Evolutionary conservation across 2,797 vertebrate genomes (phyloP).

Genomic region (Myotis planiceps): DNA sequence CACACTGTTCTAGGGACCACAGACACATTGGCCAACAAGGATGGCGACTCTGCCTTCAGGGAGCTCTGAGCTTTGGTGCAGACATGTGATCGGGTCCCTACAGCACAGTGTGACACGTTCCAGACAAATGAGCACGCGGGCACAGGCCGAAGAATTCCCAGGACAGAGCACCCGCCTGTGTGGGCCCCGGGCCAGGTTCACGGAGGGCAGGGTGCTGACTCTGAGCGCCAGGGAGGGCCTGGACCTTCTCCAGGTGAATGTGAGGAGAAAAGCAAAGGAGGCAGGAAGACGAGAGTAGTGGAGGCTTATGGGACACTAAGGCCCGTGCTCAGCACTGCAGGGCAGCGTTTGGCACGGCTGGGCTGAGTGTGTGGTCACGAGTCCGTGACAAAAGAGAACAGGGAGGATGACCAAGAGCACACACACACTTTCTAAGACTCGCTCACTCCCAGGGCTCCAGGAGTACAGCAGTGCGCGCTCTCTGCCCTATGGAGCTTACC

Average conservation of each 20-base stretch:
- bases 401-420: background rate
- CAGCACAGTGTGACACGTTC: fast-evolving
- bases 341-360: background rate
- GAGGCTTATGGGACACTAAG: no score
- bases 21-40: no score
- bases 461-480: background rate
- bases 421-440: background rate
- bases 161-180: background rate
- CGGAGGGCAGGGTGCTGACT: background rate
- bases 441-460: no score
- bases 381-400: no score
- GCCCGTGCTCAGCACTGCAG: background rate
- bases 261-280: background rate
- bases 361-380: background rate
- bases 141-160: background rate
- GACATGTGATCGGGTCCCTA: fast-evolving
- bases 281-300: background rate
- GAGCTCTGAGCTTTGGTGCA: background rate
- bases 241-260: background rate
- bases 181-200: no score
- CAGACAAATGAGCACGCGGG: background rate
- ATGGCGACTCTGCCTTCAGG: background rate
- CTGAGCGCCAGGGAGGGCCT: background rate
- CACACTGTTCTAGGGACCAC: background rate
- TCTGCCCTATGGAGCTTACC: background rate